phyloP scores from a whole-genome alignment of 2,888 invertebrate genomes.

The Pristionchus fissidentatus region DNA sequence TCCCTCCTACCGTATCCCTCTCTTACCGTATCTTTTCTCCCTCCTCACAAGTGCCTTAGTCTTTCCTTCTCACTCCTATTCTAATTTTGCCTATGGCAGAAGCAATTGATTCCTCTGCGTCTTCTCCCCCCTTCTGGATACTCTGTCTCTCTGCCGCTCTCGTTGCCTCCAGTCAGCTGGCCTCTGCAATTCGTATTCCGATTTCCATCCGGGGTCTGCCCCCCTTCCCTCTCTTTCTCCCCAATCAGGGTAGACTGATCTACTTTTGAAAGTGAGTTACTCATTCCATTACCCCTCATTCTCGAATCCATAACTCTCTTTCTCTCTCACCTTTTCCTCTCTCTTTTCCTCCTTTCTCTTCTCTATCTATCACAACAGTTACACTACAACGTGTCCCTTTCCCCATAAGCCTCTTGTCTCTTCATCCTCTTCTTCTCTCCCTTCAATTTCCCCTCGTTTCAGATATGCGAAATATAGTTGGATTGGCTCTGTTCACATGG shows the following conservation, averaged over 20 bases:
- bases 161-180: constrained; percentile 14
- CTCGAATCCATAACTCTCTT: neutral
- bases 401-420: constrained; percentile 34
- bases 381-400: neutral
- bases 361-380: constrained; percentile 23
- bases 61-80: neutral
- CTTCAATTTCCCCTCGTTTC: neutral
- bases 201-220: neutral
- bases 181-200: constrained; percentile 8
- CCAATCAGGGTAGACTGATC: constrained; percentile 1
- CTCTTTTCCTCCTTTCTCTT: neutral
- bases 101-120: constrained; percentile 45
- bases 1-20: neutral
- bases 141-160: constrained; percentile 32
- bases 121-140: constrained; percentile 2
- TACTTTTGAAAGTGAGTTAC: constrained; percentile 16
- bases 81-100: neutral
- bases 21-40: neutral
- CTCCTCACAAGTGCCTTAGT: neutral
- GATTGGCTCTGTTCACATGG: constrained; percentile 25
- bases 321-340: constrained; percentile 26
- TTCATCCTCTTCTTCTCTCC: constrained; percentile 9
- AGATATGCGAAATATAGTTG: constrained; percentile 18
- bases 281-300: constrained; percentile 12
- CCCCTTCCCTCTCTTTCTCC: constrained; percentile 9